phyloP scores from a whole-genome alignment of 1,140 invertebrate genomes.

The Ganaspis sp. region DNA sequence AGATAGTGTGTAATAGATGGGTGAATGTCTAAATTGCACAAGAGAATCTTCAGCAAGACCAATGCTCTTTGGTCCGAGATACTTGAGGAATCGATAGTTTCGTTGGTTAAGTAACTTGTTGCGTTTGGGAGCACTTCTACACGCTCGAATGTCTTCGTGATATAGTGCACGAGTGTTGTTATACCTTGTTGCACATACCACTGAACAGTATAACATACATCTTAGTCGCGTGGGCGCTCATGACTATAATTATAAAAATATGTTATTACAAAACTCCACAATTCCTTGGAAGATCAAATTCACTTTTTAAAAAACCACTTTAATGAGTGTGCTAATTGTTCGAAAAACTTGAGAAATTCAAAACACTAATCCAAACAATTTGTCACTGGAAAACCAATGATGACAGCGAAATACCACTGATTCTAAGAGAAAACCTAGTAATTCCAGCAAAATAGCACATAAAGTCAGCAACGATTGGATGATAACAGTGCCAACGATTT shows the following conservation, averaged over 20 bases:
- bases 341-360: too few species aligned
- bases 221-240: background rate
- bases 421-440: too few species aligned
- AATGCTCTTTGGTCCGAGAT: background rate
- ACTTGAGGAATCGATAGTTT: conserved; percentile 11
- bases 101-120: conserved; percentile 47
- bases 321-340: too few species aligned
- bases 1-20: background rate
- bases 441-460: too few species aligned
- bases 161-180: conserved; percentile 33
- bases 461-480: too few species aligned
- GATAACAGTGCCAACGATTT: too few species aligned
- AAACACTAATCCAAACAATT: too few species aligned
- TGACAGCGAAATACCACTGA: too few species aligned
- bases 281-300: too few species aligned
- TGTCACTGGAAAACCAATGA: too few species aligned
- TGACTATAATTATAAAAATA: background rate
- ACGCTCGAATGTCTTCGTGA: conserved; percentile 34
- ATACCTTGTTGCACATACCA: background rate
- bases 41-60: background rate
- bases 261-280: background rate
- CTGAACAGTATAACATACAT: background rate
- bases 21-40: background rate
- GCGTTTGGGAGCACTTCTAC: conserved; percentile 38
- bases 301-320: too few species aligned